phyloP scores from a whole-genome alignment of 2,797 vertebrate genomes.

The Rhyacichthys aspro region DNA sequence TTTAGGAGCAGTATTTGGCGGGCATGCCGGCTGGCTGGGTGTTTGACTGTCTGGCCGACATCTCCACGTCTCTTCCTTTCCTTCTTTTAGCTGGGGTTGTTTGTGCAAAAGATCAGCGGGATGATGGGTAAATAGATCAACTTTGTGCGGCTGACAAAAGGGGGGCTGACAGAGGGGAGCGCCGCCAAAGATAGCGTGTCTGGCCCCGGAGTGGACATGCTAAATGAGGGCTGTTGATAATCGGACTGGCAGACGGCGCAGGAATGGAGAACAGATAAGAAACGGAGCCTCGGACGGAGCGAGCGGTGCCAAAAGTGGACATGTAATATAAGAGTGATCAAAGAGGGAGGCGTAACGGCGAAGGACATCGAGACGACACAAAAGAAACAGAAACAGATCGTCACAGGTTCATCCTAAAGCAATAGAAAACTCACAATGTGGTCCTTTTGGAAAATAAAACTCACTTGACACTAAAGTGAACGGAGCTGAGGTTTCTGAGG shows the following conservation, averaged over 20 bases:
- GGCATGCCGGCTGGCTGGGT: conserved; percentile 42
- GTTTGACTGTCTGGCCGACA: conserved; percentile 68
- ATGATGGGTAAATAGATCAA: conserved; percentile 80
- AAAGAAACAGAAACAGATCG: background rate
- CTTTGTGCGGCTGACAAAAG: conserved; percentile 77
- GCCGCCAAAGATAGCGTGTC: conserved; percentile 63
- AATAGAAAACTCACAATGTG: background rate
- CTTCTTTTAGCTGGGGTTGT: conserved; percentile 65
- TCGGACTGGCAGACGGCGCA: conserved; percentile 57
- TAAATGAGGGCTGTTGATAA: conserved; percentile 64
- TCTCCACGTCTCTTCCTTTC: conserved; percentile 49
- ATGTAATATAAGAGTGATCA: conserved; percentile 23
- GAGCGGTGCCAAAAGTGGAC: conserved; percentile 29
- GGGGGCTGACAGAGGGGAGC: conserved; percentile 57
- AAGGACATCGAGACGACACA: conserved; percentile 1
- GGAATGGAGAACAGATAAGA: conserved; percentile 58
- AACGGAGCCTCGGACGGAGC: conserved; percentile 22
- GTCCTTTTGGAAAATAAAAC: background rate
- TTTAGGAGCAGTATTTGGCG: conserved; percentile 59
- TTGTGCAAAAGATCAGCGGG: conserved; percentile 80
- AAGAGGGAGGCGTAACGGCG: conserved; percentile 16
- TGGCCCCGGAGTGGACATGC: conserved; percentile 53
- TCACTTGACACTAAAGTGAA: background rate
- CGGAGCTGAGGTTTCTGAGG: background rate
- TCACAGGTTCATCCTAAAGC: background rate